Conservation (phyloP, 2,797 vertebrate genomes). For the Spheniscus humboldti region DNA sequence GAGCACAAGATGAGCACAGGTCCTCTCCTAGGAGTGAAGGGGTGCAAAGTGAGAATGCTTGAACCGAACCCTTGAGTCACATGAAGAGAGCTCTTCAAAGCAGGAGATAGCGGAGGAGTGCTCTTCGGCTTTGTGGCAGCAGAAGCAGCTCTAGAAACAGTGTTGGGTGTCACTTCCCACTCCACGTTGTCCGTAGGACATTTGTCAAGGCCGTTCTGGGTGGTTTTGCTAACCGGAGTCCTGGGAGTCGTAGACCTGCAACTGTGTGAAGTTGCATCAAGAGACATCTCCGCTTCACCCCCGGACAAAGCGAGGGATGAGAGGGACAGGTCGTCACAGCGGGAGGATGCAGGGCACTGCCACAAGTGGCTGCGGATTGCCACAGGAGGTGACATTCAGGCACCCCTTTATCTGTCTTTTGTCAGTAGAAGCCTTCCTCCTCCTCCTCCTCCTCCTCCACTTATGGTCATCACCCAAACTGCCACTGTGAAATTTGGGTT, state of each 20-base stretch:
- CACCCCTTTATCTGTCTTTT: background rate
- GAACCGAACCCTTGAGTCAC: background rate
- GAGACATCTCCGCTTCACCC: background rate
- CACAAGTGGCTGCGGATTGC: background rate
- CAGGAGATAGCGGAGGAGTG: background rate
- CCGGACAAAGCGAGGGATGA: background rate
- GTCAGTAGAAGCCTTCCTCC: background rate
- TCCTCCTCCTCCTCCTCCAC: background rate
- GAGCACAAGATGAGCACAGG: background rate
- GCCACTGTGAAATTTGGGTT: background rate
- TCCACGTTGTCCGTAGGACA: background rate
- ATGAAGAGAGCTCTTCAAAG: background rate
- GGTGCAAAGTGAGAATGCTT: background rate
- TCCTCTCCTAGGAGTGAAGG: background rate
- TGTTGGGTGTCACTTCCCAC: background rate
- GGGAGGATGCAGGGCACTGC: background rate
- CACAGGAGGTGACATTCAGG: background rate
- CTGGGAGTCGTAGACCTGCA: background rate
- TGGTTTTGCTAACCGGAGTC: background rate
- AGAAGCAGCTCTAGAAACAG: background rate
- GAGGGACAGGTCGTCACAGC: background rate
- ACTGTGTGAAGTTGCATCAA: background rate
- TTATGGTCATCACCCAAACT: background rate
- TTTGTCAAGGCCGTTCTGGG: constrained; percentile 8
- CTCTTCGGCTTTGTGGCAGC: background rate